Evolutionary conservation across 2,797 vertebrate genomes (phyloP).

Genomic region (Iguana delicatissima): DNA sequence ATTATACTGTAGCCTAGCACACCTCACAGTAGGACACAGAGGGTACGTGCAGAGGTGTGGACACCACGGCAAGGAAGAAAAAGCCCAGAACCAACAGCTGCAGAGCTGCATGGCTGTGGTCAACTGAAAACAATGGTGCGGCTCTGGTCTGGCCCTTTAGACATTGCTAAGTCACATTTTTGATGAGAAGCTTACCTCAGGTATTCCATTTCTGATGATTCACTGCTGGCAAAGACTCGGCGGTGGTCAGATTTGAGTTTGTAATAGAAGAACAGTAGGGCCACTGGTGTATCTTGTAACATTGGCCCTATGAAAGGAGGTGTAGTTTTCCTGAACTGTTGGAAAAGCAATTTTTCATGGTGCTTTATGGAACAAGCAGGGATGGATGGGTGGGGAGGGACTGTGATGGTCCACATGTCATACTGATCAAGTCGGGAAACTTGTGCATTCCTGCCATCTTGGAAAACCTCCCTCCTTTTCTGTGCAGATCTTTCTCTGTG

Average conservation of each 20-base stretch:
- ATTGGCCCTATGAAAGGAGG: neutral
- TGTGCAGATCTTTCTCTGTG: too few relatives aligned
- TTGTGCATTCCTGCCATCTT: too few relatives aligned
- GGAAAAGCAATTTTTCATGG: neutral
- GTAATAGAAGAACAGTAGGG: neutral
- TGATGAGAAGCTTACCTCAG: constrained; percentile 14
- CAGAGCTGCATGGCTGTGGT: constrained; percentile 52
- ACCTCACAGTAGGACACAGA: constrained; percentile 48
- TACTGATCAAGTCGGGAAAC: neutral
- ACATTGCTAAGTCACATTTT: constrained; percentile 38
- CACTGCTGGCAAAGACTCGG: constrained; percentile 56
- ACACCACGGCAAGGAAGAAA: constrained; percentile 55
- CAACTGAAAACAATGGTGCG: neutral
- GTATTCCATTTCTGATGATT: constrained; percentile 62
- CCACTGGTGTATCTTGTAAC: neutral
- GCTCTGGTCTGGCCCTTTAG: constrained; percentile 44
- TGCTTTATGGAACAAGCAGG: neutral
- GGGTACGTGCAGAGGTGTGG: constrained; percentile 50
- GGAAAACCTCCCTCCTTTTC: neutral
- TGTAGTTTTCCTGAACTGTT: neutral
- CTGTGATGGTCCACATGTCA: neutral
- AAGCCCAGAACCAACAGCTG: constrained; percentile 59
- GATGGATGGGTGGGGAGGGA: neutral
- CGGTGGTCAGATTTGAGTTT: constrained; percentile 26
- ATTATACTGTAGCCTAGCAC: constrained; percentile 41